Percentiles rank a stretch among this genome's conserved stretches.
These are phyloP conservation scores for Rhynchopsitta pachyrhyncha DNA, from an alignment of 2,113 vertebrate genomes.

Conservation along the genomic window DNA sequence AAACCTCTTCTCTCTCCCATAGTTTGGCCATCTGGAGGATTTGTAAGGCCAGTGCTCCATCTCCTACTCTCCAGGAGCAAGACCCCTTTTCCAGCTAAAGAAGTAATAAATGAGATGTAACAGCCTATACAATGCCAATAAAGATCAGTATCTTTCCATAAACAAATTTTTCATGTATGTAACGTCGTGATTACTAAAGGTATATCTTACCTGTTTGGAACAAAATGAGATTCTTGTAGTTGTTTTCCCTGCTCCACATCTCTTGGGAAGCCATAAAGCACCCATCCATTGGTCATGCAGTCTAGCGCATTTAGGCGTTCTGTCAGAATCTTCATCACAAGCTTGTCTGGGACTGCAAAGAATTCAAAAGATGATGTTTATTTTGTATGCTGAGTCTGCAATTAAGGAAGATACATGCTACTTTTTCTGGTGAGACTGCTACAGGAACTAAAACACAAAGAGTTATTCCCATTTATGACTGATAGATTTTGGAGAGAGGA, in stretches of 20 bases:
- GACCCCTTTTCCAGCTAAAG: background rate
- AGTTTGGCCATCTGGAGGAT: conserved; percentile 50
- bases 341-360: conserved; percentile 79
- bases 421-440: background rate
- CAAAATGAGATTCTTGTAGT: conserved; percentile 63
- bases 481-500: background rate
- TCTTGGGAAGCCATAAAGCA: conserved; percentile 80
- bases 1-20: conserved; percentile 24
- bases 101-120: background rate
- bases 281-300: conserved; percentile 78
- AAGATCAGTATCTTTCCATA: background rate
- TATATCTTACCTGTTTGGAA: conserved; percentile 83
- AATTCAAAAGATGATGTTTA: background rate
- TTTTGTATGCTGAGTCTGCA: background rate
- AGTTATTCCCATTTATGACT: background rate
- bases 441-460: background rate
- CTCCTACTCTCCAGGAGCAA: conserved; percentile 22
- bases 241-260: conserved; percentile 74
- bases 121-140: fast-evolving
- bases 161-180: fast-evolving
- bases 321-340: conserved; percentile 79
- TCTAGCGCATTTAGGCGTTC: conserved; percentile 76
- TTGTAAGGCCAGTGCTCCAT: conserved; percentile 27
- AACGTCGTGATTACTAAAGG: fast-evolving
- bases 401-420: background rate